Base-by-base conservation (phyloP, 2,888 invertebrate genomes). In the Palloptera scutellata region DNA sequence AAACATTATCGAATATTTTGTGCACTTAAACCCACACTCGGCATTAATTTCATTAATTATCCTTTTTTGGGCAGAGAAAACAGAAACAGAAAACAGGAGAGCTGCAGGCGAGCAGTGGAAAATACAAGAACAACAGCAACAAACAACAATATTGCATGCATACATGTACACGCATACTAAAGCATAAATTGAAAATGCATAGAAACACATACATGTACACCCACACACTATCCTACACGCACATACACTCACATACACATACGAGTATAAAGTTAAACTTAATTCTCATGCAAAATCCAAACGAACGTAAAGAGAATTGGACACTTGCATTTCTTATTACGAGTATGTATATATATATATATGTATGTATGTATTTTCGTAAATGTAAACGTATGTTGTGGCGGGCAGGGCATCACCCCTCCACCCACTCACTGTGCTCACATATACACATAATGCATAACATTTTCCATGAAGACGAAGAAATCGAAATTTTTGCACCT, bases 1-100 rank as follows among this genome's bases (percentile, higher is more conserved):
- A 72, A 73, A 72, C 72, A 73, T 73, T 79, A 78, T 79, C 81
- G 80, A 79, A 77, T 73, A 76, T 80, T 79, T 75, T 76, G 74
- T 76, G 78, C 79, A 77, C 66, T 72, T 66, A 69, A 63, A 71
- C 63, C 52, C 64, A 61, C 67, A 70, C 53, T 53, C 58, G 45
- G 58, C 73, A 71, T 71, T 72, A 71, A 73, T 72, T 73, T 70
- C 71, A 72, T 72, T 75, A 75, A 75, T 75, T 74, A 75, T 75
- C 74, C 73, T 73, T 73, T 69, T 67, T 68, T 51, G 58, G 30
- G 6, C 30, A 30, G 30, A 30, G 30, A 30, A 62, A 67, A 69
- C 71, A 69, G 65, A 65, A 61, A 68, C 30, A 30, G 30, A 30
- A 30, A 30, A 30, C 30, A 30, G 30, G 30, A 30, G 30, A 30